These are phyloP conservation scores for Drepana arcuata DNA, from an alignment of 1,140 invertebrate species.

Conservation along the genomic window DNA sequence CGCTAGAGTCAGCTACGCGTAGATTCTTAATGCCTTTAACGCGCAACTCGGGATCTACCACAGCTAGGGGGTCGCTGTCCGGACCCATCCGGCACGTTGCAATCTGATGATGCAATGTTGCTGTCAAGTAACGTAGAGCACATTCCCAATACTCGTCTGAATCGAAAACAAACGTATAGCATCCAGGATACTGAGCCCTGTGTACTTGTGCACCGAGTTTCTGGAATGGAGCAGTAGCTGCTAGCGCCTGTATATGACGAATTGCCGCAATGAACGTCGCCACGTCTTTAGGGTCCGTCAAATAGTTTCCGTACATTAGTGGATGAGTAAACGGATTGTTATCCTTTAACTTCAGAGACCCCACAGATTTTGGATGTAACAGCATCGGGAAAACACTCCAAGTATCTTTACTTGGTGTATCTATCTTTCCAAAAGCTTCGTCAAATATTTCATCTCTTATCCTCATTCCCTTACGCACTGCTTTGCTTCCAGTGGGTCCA, in stretches of 20 bases:
- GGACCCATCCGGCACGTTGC: constrained; percentile 80
- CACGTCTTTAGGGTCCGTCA: constrained; percentile 69
- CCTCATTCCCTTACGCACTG: constrained; percentile 72
- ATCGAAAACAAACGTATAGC: constrained; percentile 48
- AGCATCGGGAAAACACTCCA: constrained; percentile 73
- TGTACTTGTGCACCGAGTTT: constrained; percentile 62
- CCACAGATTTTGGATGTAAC: constrained; percentile 76
- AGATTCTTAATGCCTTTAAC: constrained; percentile 70
- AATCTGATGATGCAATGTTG: constrained; percentile 73
- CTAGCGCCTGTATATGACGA: constrained; percentile 53
- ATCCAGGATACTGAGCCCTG: constrained; percentile 59
- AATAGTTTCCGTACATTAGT: constrained; percentile 77
- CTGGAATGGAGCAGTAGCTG: constrained; percentile 64
- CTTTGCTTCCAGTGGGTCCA: constrained; percentile 65
- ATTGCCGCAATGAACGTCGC: constrained; percentile 68
- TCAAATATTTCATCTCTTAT: constrained; percentile 74
- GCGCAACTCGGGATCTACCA: constrained; percentile 71
- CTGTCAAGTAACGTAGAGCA: constrained; percentile 64
- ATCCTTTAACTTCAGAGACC: constrained; percentile 72
- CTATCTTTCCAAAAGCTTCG: constrained; percentile 67
- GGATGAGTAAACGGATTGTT: constrained; percentile 77
- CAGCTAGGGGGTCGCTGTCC: constrained; percentile 62
- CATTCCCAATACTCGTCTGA: constrained; percentile 76
- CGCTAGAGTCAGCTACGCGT: constrained; percentile 73
- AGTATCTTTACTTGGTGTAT: constrained; percentile 41